Evolutionary conservation across 1,140 invertebrate species (phyloP).

Genomic region (Bombus affinis): DNA sequence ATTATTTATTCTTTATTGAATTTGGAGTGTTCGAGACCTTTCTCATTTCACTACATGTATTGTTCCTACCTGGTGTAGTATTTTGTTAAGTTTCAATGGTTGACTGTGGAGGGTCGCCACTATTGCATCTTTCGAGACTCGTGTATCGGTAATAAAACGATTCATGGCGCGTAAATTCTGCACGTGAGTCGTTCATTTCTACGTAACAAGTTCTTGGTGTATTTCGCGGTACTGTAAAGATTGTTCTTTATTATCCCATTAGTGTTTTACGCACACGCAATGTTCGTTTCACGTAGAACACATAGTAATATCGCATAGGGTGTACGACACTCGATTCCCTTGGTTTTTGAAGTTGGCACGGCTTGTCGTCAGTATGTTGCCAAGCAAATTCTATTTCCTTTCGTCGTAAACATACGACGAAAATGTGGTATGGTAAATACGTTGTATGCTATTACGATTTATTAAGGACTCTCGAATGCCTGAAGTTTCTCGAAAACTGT

Average conservation of each 20-base stretch:
- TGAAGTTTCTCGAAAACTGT: neutral
- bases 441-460: neutral
- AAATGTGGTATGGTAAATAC: neutral
- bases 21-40: too few species aligned
- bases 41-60: too few species aligned
- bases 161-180: neutral
- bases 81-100: neutral
- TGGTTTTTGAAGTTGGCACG: neutral
- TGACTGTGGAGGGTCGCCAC: neutral
- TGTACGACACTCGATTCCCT: neutral
- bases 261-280: neutral
- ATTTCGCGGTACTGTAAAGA: neutral
- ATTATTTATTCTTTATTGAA: too few species aligned
- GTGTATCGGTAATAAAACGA: neutral
- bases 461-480: neutral
- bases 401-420: neutral
- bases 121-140: neutral
- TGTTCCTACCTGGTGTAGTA: neutral
- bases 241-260: neutral
- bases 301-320: too few species aligned
- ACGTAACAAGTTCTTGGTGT: neutral
- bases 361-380: too few species aligned
- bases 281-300: neutral
- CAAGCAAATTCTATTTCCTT: neutral
- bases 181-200: neutral